phyloP scores from a whole-genome alignment of 2,888 invertebrate species.

The Pyralis farinalis region DNA sequence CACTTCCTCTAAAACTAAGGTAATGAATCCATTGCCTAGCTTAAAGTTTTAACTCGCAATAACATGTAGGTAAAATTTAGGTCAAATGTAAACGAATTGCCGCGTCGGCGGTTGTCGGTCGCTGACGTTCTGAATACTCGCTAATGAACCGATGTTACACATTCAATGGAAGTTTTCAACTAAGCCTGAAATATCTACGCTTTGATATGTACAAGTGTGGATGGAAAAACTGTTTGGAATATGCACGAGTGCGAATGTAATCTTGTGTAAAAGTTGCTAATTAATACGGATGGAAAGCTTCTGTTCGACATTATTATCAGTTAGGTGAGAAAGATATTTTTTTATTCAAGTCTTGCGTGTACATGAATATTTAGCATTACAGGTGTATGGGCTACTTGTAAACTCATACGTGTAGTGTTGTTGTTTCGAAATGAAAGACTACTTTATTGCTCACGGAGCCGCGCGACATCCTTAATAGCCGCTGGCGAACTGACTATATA shows the following conservation, averaged over 20 bases:
- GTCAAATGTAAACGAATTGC: conserved; percentile 56
- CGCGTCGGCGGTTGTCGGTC: conserved; percentile 33
- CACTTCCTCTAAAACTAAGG: too few species aligned
- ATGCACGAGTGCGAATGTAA: conserved; percentile 3
- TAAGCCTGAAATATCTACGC: conserved; percentile 11
- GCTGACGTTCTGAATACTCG: conserved; percentile 52
- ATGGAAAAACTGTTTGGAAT: neutral
- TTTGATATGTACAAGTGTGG: neutral
- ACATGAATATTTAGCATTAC: too few species aligned
- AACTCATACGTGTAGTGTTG: too few species aligned
- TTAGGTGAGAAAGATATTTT: too few species aligned
- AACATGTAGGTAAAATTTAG: conserved; percentile 36
- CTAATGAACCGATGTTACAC: conserved; percentile 50
- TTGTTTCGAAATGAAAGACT: too few species aligned
- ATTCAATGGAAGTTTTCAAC: conserved; percentile 45
- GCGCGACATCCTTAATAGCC: too few species aligned
- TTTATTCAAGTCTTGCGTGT: too few species aligned
- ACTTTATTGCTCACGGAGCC: too few species aligned
- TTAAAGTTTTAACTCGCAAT: neutral
- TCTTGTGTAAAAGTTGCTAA: conserved; percentile 6
- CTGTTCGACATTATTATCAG: too few species aligned
- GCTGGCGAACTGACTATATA: too few species aligned
- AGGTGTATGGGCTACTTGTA: too few species aligned
- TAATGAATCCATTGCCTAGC: too few species aligned
- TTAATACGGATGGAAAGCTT: neutral